Evolutionary conservation across 1,140 invertebrate species (phyloP).

Genomic region (Zeugodacus cucurbitae): DNA sequence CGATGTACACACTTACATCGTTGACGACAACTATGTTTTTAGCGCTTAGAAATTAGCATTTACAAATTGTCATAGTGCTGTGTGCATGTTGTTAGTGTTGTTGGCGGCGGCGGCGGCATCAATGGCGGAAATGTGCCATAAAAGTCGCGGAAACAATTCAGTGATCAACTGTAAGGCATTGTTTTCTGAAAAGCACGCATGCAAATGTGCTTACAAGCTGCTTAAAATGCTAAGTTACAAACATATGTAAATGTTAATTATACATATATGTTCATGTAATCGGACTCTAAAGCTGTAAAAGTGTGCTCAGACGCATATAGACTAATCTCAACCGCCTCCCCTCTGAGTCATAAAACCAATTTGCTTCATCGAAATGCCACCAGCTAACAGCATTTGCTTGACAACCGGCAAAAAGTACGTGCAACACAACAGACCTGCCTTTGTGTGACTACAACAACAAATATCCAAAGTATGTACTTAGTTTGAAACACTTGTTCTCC

Average conservation of each 20-base stretch:
- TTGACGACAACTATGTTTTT: background rate
- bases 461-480: background rate
- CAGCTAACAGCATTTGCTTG: background rate
- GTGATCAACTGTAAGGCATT: background rate
- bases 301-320: background rate
- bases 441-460: background rate
- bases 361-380: background rate
- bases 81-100: background rate
- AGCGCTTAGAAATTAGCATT: background rate
- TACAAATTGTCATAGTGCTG: background rate
- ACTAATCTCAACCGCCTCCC: background rate
- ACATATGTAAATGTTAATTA: background rate
- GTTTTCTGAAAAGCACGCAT: background rate
- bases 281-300: background rate
- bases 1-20: background rate
- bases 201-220: background rate
- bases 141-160: conserved; percentile 1
- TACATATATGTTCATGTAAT: background rate
- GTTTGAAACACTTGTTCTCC: background rate
- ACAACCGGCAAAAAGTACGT: background rate
- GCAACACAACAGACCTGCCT: background rate
- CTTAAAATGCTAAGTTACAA: background rate
- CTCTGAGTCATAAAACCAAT: background rate
- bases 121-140: background rate
- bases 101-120: background rate